Evolutionary conservation across 2,797 vertebrate species (phyloP), one percentile per base, ranked within the genome.

Genomic region (Melanotaenia parkinsoni): DNA sequence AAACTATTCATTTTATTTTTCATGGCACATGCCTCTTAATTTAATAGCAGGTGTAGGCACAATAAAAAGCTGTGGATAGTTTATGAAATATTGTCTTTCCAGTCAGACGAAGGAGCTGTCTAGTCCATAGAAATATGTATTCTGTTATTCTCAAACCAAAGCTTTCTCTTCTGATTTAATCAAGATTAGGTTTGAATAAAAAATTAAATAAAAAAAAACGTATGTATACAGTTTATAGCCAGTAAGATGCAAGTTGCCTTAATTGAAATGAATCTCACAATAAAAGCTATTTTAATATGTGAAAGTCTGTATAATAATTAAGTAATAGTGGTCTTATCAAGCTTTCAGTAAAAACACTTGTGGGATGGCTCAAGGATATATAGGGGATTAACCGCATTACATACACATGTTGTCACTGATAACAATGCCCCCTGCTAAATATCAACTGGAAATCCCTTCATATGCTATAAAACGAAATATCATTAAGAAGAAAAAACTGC

Each of bases 351-450:
- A 53, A 54, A 58, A 67, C 16, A 61, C n/a, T 9, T 43, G 35
- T 37, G 35, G 10, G 22, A 32, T 33, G 22, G 53, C 61, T 43
- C 5, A 12, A 14, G 58, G 51, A 43, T 51, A 13, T 35, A 37
- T 32, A 18, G 9, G 28, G 22, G 51, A 58, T 62, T 18, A 61
- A 56, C 50, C 16, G 28, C 18, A 18, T 47, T 53, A 35, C 26
- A 33, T 11, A 16, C 35, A 78, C 59, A 59, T 64, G 24, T 64
- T 50, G 14, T 20, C 7, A 59, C 24, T 59, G 56, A 65, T 54
- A 33, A 53, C 8, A 63, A 35, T 16, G 16, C 10, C 14, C 40
- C 14, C 56, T 43, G 43, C 9, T 61, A 43, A 40, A 28, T 38
- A 57, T 32, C 13, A n/a, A 58, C n/a, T 40, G 18, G 40, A 18